Base-by-base conservation (phyloP, 2,888 invertebrate species). In the Actias luna region DNA sequence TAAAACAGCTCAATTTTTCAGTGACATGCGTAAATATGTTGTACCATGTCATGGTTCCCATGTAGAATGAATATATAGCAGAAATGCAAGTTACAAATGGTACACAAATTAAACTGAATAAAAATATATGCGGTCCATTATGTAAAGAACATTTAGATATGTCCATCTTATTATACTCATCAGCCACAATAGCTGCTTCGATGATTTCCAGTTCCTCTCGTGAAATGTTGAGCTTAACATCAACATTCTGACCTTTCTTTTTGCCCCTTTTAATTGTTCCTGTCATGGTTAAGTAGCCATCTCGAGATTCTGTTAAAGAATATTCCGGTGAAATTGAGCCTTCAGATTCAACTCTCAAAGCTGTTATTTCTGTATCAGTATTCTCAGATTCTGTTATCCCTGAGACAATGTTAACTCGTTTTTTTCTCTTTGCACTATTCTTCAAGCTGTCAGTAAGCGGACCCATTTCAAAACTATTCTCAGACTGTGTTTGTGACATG, bases 31-130 rank as follows among this genome's bases (percentile, higher is more conserved):
- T 93, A 76, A 96, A 95, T 67, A 96, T 93, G 73, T 96, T 96
- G 77, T 96, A 96, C 96, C 96, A 96, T 59, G 96, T 95, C 73
- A 95, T 84, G 1, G 96, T 96, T 25, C 96, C 96, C 67, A 95
- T 94, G 77, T 96, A 96, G 79, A 96, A 96, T 1, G 95, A 95
- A 76, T 96, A 95, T 59, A 94, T 79, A 16, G 94, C 92, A 12
- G 96, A 95, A 64, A 95, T 87, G 46, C 94, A 71, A 35, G 94
- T 92, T 22, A 95, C 94, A 84, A 96, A 92, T 14, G 96, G 96
- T 71, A 94, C 90, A 77, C 94, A 95, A 14, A 96, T 66, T 36
- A 96, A 70, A 52, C 95, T 94, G 75, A 95, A 93, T 8, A 95
- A 64, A 63, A 95, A 91, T 58, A 96, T 91, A 77, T 96, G 96